phyloP scores from a whole-genome alignment of 2,113 vertebrate species.

The Melanotaenia duboulayi region DNA sequence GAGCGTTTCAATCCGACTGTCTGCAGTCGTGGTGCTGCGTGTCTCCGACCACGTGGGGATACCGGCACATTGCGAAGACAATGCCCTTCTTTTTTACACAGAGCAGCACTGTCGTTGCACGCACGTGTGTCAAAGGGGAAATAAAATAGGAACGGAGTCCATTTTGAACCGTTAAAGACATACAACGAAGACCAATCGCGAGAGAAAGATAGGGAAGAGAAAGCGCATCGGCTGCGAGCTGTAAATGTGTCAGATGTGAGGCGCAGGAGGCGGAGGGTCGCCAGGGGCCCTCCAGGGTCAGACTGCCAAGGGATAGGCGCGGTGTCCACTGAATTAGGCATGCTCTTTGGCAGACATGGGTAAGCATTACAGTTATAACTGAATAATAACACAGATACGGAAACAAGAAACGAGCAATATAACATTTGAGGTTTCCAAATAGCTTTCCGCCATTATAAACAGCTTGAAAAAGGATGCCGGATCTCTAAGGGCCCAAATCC shows the following conservation, averaged over 20 bases:
- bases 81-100: constrained; percentile 25
- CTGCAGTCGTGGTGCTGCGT: neutral
- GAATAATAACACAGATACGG: neutral
- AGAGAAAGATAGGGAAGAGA: constrained; percentile 17
- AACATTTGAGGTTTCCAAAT: neutral
- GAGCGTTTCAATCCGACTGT: constrained; percentile 20
- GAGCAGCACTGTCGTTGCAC: neutral
- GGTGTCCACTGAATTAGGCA: constrained; percentile 78
- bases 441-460: neutral
- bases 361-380: constrained; percentile 39
- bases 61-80: constrained; percentile 43
- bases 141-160: neutral
- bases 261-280: constrained; percentile 65
- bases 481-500: neutral
- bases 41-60: constrained; percentile 33
- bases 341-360: constrained; percentile 75
- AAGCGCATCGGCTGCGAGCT: constrained; percentile 21
- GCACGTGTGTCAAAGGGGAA: neutral
- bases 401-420: neutral
- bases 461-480: neutral
- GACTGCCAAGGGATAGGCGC: constrained; percentile 67
- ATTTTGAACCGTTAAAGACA: neutral
- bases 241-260: constrained; percentile 39
- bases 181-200: constrained; percentile 18
- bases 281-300: constrained; percentile 74